Percentiles rank a stretch among this genome's conserved stretches.
Evolutionary conservation across 2,888 invertebrate genomes (phyloP).

Genomic region (Xestoiulus laeticollis): DNA sequence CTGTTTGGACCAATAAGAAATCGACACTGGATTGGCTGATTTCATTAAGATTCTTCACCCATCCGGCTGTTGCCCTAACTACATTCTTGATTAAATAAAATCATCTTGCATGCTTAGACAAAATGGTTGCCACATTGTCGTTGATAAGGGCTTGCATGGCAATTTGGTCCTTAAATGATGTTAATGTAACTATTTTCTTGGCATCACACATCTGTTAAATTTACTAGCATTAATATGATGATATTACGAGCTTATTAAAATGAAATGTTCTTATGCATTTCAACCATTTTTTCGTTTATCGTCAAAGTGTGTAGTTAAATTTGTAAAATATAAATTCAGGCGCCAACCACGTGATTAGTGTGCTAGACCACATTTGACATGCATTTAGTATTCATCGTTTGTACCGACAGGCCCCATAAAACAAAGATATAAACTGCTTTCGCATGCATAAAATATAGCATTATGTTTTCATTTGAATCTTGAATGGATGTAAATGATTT

Average conservation of each 20-base stretch:
- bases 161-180: neutral
- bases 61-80: neutral
- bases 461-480: too few relatives aligned
- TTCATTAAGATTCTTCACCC: neutral
- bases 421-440: too few relatives aligned
- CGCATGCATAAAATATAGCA: too few relatives aligned
- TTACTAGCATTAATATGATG: neutral
- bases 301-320: neutral
- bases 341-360: too few relatives aligned
- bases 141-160: neutral
- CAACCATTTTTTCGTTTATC: neutral
- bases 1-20: neutral
- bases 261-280: neutral
- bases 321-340: too few relatives aligned
- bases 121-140: neutral
- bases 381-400: too few relatives aligned
- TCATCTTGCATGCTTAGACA: neutral
- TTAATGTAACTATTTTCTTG: neutral
- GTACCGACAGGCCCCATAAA: too few relatives aligned
- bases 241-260: neutral
- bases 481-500: too few relatives aligned
- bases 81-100: constrained; percentile 6
- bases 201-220: neutral
- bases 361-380: too few relatives aligned
- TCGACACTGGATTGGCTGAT: neutral